These are phyloP conservation scores for Agrilus planipennis DNA, from an alignment of 1,140 invertebrate genomes.

Conservation along the genomic window DNA sequence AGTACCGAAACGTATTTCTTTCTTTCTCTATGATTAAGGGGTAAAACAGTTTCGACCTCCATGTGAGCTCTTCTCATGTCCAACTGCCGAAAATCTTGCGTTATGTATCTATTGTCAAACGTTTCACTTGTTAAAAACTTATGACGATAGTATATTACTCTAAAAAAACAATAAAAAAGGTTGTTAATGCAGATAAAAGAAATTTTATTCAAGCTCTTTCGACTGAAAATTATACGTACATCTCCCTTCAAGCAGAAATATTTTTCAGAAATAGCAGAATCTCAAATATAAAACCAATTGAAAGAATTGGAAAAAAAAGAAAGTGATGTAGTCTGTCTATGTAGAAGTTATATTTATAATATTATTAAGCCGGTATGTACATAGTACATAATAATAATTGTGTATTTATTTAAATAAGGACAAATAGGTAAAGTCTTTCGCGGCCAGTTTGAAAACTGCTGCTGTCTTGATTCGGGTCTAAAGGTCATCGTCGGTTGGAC, in stretches of 20 bases:
- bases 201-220: not conserved
- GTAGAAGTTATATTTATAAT: too few species aligned
- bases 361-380: too few species aligned
- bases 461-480: too few species aligned
- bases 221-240: too few species aligned
- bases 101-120: constrained; percentile 67
- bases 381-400: too few species aligned
- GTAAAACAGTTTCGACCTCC: constrained; percentile 51
- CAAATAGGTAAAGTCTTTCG: too few species aligned
- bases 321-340: not conserved
- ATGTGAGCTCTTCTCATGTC: constrained; percentile 49
- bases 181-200: not conserved
- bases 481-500: too few species aligned
- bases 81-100: constrained; percentile 50
- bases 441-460: too few species aligned
- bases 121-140: constrained; percentile 58
- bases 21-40: constrained; percentile 53
- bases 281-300: too few species aligned
- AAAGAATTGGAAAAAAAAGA: too few species aligned
- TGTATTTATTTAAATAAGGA: too few species aligned
- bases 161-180: constrained; percentile 26
- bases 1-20: too few species aligned
- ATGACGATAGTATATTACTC: constrained; percentile 55
- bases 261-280: not conserved
- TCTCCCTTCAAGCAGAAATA: not conserved